Percentiles rank a stretch among this genome's conserved stretches.
Conservation (phyloP, 2,797 vertebrate species). For the Enteromius radiatus region DNA sequence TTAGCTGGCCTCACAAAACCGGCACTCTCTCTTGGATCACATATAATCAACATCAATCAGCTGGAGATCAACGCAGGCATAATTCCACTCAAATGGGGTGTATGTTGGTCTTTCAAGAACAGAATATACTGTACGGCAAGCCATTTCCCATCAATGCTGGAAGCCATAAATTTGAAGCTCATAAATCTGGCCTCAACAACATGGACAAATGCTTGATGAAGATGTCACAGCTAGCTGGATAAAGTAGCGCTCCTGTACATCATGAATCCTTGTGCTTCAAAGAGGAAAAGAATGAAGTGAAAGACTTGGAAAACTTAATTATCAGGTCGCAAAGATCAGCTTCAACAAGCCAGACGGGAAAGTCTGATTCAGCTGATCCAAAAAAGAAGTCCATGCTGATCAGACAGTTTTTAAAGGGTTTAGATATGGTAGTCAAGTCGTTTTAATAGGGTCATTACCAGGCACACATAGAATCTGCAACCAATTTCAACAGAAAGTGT, state of each 20-base stretch:
- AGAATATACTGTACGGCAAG: constrained; percentile 52
- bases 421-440: constrained; percentile 38
- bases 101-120: constrained; percentile 53
- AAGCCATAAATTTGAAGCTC: constrained; percentile 72
- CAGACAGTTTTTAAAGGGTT: constrained; percentile 53
- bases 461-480: constrained; percentile 7
- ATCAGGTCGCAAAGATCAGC: constrained; percentile 34
- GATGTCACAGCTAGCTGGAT: constrained; percentile 79
- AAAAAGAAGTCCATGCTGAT: constrained; percentile 48
- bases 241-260: constrained; percentile 69
- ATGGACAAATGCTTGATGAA: constrained; percentile 83
- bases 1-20: not conserved
- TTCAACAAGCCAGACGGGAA: constrained; percentile 40
- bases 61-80: constrained; percentile 27
- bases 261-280: constrained; percentile 48
- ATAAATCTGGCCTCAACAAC: constrained; percentile 75
- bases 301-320: constrained; percentile 44
- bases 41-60: constrained; percentile 59
- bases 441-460: constrained; percentile 15
- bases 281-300: constrained; percentile 7
- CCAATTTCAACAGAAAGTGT: not conserved
- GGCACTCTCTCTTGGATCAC: constrained; percentile 29
- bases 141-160: constrained; percentile 59
- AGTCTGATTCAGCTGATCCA: constrained; percentile 55
- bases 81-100: constrained; percentile 32